These are phyloP conservation scores for Cheumatopsyche charites DNA, from an alignment of 1,140 invertebrate species.

Conservation along the genomic window DNA sequence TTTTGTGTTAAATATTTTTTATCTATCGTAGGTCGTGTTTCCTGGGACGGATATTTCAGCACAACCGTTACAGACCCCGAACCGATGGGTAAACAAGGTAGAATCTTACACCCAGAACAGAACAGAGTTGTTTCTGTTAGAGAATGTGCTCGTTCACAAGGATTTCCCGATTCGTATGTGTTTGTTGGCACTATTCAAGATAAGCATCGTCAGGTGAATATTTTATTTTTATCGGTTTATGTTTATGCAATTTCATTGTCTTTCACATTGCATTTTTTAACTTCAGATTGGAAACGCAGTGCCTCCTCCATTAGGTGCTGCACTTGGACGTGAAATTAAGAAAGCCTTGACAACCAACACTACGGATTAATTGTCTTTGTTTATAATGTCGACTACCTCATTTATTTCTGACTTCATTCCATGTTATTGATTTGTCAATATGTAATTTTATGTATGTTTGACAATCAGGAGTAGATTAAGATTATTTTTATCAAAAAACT, in stretches of 20 bases:
- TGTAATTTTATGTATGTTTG: no score
- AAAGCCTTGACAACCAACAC: slow-evolving; percentile 57
- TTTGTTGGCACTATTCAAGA: slow-evolving; percentile 80
- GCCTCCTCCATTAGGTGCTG: slow-evolving; percentile 78
- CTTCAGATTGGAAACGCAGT: slow-evolving; percentile 83
- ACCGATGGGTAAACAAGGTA: slow-evolving; percentile 88
- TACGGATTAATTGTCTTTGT: not conserved
- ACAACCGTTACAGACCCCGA: slow-evolving; percentile 90
- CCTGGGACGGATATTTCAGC: slow-evolving; percentile 86
- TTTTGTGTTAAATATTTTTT: no score
- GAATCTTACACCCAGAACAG: slow-evolving; percentile 83
- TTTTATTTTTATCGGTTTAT: slow-evolving; percentile 1
- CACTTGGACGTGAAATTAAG: slow-evolving; percentile 76
- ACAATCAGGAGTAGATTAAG: no score
- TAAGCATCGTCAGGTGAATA: slow-evolving; percentile 77
- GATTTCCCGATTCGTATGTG: slow-evolving; percentile 79
- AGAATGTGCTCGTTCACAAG: slow-evolving; percentile 87
- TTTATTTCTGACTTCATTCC: no score
- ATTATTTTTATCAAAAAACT: no score
- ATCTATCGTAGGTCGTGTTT: slow-evolving; percentile 76
- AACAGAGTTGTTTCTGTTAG: slow-evolving; percentile 82
- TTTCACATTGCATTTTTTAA: slow-evolving; percentile 31
- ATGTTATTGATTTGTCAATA: no score
- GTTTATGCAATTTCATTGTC: not conserved
- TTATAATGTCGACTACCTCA: not conserved